phyloP scores from a whole-genome alignment of 2,888 invertebrate genomes.

The Phortica okadai region DNA sequence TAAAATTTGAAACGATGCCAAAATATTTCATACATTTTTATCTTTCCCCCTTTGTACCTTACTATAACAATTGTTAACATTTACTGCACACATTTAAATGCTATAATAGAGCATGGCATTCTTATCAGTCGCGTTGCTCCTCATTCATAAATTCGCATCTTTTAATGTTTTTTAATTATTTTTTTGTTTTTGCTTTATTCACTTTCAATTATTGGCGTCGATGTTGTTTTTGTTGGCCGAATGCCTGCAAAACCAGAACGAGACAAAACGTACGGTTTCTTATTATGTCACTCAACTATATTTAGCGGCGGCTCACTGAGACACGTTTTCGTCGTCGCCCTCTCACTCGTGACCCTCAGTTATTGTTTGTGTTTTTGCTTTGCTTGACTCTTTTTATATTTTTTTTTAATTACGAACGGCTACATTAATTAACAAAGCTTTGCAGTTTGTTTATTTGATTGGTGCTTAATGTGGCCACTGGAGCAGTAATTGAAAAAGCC shows the following conservation, averaged over 20 bases:
- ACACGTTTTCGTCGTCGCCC: not conserved
- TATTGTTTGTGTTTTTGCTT: not conserved
- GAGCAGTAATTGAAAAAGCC: not conserved
- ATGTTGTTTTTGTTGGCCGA: too few relatives aligned
- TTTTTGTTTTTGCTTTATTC: not conserved
- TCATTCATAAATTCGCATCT: constrained; percentile 11
- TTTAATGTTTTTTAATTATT: constrained; percentile 1
- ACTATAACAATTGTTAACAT: too few relatives aligned
- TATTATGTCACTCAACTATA: constrained; percentile 31
- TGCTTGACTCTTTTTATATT: too few relatives aligned
- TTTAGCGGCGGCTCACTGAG: constrained; percentile 18
- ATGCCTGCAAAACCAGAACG: not conserved
- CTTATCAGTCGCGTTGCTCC: not conserved
- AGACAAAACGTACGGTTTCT: not conserved
- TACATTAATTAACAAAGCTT: constrained; percentile 1
- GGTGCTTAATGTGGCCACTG: not conserved
- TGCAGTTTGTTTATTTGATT: too few relatives aligned
- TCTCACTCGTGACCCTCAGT: not conserved
- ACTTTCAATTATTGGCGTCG: constrained; percentile 2
- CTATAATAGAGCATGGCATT: too few relatives aligned
- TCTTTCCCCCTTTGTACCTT: too few relatives aligned
- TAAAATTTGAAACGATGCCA: constrained; percentile 9
- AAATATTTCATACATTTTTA: not conserved
- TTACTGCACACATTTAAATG: too few relatives aligned
- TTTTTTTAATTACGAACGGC: not conserved